Conservation (phyloP, 1,140 invertebrate genomes). For the Oscheius sp. region DNA sequence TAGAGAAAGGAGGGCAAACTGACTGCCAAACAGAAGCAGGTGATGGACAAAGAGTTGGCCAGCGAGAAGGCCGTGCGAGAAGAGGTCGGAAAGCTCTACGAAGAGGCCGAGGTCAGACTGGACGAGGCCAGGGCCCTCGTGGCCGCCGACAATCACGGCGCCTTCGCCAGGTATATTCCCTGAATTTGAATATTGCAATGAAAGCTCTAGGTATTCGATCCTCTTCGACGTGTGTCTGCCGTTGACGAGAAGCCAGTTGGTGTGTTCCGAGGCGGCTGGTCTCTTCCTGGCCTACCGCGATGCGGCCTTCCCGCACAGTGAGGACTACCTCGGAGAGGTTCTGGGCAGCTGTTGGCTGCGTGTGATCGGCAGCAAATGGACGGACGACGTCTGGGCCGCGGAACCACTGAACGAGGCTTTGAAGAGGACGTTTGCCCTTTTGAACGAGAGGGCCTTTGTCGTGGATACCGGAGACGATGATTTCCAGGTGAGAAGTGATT, state of each 20-base stretch:
- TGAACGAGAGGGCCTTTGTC: slow-evolving; percentile 31
- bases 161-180: slow-evolving; percentile 20
- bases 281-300: slow-evolving; percentile 65
- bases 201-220: slow-evolving; percentile 18
- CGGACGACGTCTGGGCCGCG: neutral
- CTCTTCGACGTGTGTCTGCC: slow-evolving; percentile 54
- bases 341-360: slow-evolving; percentile 17
- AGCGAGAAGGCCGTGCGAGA: slow-evolving; percentile 70
- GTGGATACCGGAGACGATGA: slow-evolving; percentile 35
- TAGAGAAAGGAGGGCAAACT: slow-evolving; percentile 74
- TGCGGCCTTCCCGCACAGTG: slow-evolving; percentile 54
- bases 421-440: slow-evolving; percentile 26
- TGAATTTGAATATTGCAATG: slow-evolving; percentile 48
- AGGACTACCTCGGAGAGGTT: slow-evolving; percentile 45
- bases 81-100: neutral
- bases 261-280: slow-evolving; percentile 63
- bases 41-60: slow-evolving; percentile 77
- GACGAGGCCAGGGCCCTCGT: slow-evolving; percentile 20
- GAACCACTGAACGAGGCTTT: slow-evolving; percentile 13
- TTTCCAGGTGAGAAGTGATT: neutral
- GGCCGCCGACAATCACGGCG: slow-evolving; percentile 20
- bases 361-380: slow-evolving; percentile 11
- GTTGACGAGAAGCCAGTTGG: slow-evolving; percentile 63
- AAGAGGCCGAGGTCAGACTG: slow-evolving; percentile 7
- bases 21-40: slow-evolving; percentile 87